Conservation (phyloP, 1,140 invertebrate genomes). For the Drosophila littoralis region DNA sequence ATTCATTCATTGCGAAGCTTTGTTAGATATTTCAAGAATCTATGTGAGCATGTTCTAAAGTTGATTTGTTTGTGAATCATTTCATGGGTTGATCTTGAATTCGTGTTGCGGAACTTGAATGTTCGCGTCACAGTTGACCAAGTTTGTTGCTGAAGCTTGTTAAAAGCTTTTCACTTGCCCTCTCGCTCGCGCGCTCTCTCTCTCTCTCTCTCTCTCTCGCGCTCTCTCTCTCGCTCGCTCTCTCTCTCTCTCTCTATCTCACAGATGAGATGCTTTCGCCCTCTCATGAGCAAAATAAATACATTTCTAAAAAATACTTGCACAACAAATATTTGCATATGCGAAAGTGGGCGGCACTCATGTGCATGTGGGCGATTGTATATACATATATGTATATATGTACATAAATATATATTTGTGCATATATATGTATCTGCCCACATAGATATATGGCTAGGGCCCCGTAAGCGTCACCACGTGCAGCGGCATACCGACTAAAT, state of each 20-base stretch:
- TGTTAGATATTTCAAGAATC: not conserved
- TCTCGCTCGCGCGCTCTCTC: not conserved
- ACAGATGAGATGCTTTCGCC: not conserved
- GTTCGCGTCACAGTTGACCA: constrained; percentile 11
- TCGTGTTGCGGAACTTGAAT: constrained; percentile 31
- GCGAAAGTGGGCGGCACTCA: constrained; percentile 37
- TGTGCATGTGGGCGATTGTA: constrained; percentile 30
- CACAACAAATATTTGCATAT: constrained; percentile 66
- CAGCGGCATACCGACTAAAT: constrained; percentile 10
- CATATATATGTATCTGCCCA: constrained; percentile 28
- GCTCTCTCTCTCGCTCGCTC: not conserved
- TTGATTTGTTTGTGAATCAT: constrained; percentile 18
- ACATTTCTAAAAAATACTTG: constrained; percentile 7
- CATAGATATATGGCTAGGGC: constrained; percentile 27
- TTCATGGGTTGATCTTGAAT: constrained; percentile 40
- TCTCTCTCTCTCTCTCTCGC: not conserved
- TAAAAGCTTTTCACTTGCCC: constrained; percentile 14
- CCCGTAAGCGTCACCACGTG: constrained; percentile 29
- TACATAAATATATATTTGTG: constrained; percentile 14
- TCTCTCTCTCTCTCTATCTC: not conserved
- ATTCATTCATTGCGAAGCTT: constrained; percentile 16
- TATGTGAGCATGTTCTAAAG: no score
- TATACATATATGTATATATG: constrained; percentile 26
- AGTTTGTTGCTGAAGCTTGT: constrained; percentile 11
- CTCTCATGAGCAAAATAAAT: constrained; percentile 15